These are phyloP conservation scores for Vulpes vulpes DNA, from an alignment of 2,113 vertebrate genomes.

Conservation along the genomic window DNA sequence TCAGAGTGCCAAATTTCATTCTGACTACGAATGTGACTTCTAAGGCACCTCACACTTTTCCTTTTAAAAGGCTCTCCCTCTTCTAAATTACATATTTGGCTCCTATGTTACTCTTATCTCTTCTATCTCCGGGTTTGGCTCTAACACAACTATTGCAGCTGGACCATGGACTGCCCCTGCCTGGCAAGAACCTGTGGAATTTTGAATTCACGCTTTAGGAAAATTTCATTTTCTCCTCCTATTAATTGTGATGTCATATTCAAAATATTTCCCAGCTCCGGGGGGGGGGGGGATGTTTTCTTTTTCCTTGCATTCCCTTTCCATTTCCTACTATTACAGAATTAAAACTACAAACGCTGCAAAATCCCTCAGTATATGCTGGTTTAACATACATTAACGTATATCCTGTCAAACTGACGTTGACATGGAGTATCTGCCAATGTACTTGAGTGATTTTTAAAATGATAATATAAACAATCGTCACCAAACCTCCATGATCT, in stretches of 20 bases:
- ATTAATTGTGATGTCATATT: constrained; percentile 65
- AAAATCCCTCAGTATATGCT: neutral
- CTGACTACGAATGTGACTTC: neutral
- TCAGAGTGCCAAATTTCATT: neutral
- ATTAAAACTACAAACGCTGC: neutral
- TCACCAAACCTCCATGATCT: neutral
- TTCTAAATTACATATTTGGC: neutral
- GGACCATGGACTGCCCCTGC: neutral
- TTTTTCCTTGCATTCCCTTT: neutral
- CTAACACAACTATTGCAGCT: constrained; percentile 26
- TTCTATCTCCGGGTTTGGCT: constrained; percentile 5
- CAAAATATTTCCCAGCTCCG: constrained; percentile 64
- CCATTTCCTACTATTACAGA: neutral
- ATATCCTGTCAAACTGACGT: neutral
- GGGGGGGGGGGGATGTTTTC: neutral
- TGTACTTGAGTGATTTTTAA: neutral
- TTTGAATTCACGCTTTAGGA: constrained; percentile 65
- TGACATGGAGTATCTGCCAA: neutral
- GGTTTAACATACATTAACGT: neutral
- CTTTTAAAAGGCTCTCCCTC: neutral
- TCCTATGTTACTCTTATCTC: constrained; percentile 57
- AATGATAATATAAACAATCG: neutral
- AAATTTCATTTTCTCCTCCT: constrained; percentile 66
- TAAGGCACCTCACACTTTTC: neutral
- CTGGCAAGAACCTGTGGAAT: constrained; percentile 69